Evolutionary conservation across 1,140 invertebrate genomes (phyloP).

Genomic region (Lordiphosa collinella): DNA sequence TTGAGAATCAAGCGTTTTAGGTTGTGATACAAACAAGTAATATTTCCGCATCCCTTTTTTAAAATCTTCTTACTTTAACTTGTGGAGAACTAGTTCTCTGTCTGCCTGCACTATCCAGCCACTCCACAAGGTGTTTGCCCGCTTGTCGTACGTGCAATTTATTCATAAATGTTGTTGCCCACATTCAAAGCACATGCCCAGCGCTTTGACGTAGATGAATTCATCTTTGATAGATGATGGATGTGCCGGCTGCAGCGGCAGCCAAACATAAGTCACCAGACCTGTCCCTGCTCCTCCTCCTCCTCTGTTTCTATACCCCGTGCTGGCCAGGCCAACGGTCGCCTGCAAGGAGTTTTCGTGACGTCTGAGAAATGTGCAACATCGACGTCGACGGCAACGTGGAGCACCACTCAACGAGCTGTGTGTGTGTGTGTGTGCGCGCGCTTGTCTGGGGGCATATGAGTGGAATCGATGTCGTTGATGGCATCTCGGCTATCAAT

Average conservation of each 20-base stretch:
- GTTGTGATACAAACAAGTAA: no score
- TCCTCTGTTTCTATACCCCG: conserved; percentile 10
- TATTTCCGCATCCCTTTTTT: no score
- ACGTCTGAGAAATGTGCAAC: conserved; percentile 75
- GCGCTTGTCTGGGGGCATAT: conserved; percentile 44
- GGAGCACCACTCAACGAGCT: conserved; percentile 29
- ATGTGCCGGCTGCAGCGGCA: conserved; percentile 72
- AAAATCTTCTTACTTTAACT: background rate
- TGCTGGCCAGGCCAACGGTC: conserved; percentile 26
- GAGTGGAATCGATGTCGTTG: conserved; percentile 46
- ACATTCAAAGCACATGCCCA: conserved; percentile 63
- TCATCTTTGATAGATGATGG: conserved; percentile 77
- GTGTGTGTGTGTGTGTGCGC: conserved; percentile 1
- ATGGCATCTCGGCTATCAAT: conserved; percentile 63
- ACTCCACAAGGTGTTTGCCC: conserved; percentile 14
- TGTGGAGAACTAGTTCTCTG: background rate
- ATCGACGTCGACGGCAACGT: conserved; percentile 48
- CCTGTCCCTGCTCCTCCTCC: conserved; percentile 5
- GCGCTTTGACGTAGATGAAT: conserved; percentile 75
- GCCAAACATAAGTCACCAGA: conserved; percentile 68
- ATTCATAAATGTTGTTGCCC: conserved; percentile 75
- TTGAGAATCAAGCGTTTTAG: no score
- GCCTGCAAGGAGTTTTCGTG: conserved; percentile 49
- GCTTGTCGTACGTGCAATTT: conserved; percentile 64
- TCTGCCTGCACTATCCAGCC: background rate